Evolutionary conservation across 35 echinoderm and acorn worm genomes (phyloP), one percentile per base, ranked within the genome.

Genomic region (Apostichopus parvimensis): DNA sequence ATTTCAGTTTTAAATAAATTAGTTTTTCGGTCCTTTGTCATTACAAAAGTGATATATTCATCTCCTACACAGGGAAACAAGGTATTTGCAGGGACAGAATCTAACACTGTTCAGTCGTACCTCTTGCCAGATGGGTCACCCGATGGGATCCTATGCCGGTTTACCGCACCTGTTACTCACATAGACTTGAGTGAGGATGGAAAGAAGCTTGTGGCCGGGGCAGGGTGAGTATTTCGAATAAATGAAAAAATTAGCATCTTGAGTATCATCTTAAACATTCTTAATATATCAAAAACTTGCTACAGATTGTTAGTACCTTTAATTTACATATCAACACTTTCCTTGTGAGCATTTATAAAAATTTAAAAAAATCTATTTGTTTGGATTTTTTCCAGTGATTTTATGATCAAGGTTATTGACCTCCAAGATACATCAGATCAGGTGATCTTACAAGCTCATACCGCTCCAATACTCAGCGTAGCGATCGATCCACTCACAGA

Each of bases 141-240:
- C 6, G 95, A 99, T 93, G 97, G 97, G 20, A 99, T 99, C 65
- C 64, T 99, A n/a, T 90, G 93, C 34, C 70, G 97, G 45, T 99
- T 99, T 72, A 99, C 97, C 17, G 95, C 97, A 34, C 95, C 97
- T 12, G 97, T 95, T 53, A 94, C 95, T 10, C 97, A 99, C 83
- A 90, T 99, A 77, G 77, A 77, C 18, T 68, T 99, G 73, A 96
- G 91, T 92, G 58, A 88, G 72, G 91, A 93, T 91, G 94, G 97
- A 54, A 90, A 79, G 15, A 94, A 93, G 59, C 83, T 99, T 17
- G 87, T 94, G 12, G 95, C 95, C 61, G 94, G 95, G 61, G 93
- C 95, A 73, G 90, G 93, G 97, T 99, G 93, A 89, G 90, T 76
- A 20, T 11, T 87, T 3, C 87, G 4, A 57, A 6, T 25, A 18